Conservation (phyloP, 2,888 invertebrate genomes). For the Conops quadrifasciatus region DNA sequence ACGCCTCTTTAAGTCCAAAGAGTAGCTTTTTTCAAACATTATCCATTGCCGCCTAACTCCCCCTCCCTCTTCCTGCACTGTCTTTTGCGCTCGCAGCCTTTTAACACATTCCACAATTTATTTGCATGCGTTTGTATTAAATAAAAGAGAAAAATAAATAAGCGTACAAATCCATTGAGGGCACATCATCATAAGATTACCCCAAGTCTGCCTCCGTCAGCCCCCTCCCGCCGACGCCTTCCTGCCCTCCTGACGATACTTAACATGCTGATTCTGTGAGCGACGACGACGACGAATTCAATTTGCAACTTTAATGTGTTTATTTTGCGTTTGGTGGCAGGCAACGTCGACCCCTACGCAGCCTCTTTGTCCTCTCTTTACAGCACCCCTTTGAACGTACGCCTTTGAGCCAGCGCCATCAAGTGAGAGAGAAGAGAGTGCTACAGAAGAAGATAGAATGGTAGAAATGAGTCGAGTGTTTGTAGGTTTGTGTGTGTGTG, state of each 20-base stretch:
- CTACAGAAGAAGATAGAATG: constrained; percentile 1
- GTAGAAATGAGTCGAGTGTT: background rate
- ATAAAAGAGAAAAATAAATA: constrained; percentile 31
- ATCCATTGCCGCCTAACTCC: too few species aligned
- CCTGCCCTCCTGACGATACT: background rate
- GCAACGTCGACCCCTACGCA: constrained; percentile 40
- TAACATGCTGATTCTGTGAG: background rate
- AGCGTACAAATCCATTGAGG: constrained; percentile 25
- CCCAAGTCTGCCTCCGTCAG: background rate
- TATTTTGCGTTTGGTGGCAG: constrained; percentile 60
- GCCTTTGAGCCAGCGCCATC: background rate
- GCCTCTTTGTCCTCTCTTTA: too few species aligned
- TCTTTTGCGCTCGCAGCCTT: background rate
- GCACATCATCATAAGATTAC: constrained; percentile 24
- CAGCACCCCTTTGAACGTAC: background rate
- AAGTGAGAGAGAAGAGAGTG: background rate
- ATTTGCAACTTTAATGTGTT: constrained; percentile 63
- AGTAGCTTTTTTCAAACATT: too few species aligned
- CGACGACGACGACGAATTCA: constrained; percentile 49
- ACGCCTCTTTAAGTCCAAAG: too few species aligned
- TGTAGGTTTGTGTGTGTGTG: constrained; percentile 3
- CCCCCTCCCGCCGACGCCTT: background rate
- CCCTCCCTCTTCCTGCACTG: background rate
- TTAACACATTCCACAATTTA: background rate
- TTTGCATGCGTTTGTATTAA: constrained; percentile 19